Evolutionary conservation across 2,113 vertebrate genomes (phyloP).

Genomic region (Monopterus albus): DNA sequence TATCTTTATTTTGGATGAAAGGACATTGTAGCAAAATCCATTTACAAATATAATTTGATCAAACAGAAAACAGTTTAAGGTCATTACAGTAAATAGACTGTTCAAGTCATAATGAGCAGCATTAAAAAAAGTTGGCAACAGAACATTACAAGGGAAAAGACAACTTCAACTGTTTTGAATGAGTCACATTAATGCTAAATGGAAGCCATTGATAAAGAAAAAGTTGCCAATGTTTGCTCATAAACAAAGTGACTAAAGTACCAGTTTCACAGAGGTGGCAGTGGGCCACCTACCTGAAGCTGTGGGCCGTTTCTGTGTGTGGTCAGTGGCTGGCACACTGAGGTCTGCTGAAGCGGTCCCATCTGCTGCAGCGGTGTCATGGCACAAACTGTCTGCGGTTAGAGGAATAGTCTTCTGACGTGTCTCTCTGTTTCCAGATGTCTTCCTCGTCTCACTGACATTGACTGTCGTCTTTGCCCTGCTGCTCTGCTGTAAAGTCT

Average conservation of each 20-base stretch:
- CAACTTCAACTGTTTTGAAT: too few species aligned
- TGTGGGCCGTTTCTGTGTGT: not conserved
- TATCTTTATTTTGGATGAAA: not conserved
- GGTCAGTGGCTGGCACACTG: not conserved
- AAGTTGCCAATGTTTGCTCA: too few species aligned
- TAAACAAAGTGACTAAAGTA: too few species aligned
- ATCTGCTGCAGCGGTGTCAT: not conserved
- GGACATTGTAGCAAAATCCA: not conserved
- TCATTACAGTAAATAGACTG: not conserved
- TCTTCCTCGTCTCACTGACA: constrained; percentile 13
- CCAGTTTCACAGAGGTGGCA: too few species aligned
- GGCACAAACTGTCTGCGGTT: not conserved
- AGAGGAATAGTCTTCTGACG: constrained; percentile 31
- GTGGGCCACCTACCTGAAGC: constrained; percentile 22
- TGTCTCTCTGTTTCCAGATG: constrained; percentile 52
- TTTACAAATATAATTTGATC: not conserved
- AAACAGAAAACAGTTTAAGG: not conserved
- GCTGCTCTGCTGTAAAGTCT: constrained; percentile 27
- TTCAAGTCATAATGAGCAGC: too few species aligned
- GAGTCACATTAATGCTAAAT: too few species aligned
- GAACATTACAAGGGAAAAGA: too few species aligned
- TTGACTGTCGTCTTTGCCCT: constrained; percentile 23
- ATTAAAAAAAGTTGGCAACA: too few species aligned
- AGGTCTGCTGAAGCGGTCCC: not conserved
- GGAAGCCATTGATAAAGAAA: too few species aligned